Conservation (phyloP, 2,888 invertebrate genomes). For the Eledona agricola region DNA sequence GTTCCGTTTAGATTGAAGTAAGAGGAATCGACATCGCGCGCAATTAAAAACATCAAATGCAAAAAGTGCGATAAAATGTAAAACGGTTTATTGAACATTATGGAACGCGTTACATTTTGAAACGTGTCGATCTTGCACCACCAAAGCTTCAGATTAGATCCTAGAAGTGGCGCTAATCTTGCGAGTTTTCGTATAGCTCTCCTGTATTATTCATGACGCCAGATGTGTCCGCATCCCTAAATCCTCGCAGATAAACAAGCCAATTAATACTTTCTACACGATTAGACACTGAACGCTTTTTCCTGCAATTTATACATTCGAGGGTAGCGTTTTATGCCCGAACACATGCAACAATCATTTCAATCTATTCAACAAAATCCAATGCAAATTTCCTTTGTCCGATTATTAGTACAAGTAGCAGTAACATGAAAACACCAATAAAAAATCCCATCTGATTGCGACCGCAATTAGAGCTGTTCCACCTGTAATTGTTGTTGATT, state of each 20-base stretch:
- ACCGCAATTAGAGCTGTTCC: slow-evolving; percentile 21
- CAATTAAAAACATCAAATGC: no score
- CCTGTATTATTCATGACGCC: slow-evolving; percentile 32
- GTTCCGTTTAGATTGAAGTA: no score
- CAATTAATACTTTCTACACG: slow-evolving; percentile 35
- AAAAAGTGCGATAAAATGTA: no score
- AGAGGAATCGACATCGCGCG: no score
- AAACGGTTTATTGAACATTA: no score
- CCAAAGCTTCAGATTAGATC: no score
- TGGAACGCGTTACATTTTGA: no score
- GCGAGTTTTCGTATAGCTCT: slow-evolving; percentile 16
- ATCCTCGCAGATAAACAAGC: slow-evolving; percentile 28
- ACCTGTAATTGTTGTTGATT: slow-evolving; percentile 35
- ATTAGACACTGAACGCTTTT: slow-evolving; percentile 32
- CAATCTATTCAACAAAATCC: slow-evolving; percentile 17
- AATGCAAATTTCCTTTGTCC: slow-evolving; percentile 26
- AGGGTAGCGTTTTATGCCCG: slow-evolving; percentile 10
- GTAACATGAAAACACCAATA: slow-evolving; percentile 1
- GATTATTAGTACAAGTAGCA: neutral
- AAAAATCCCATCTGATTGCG: slow-evolving; percentile 23
- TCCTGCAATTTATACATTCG: slow-evolving; percentile 25
- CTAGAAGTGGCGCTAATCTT: no score
- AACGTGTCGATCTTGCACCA: no score
- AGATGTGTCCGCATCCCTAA: slow-evolving; percentile 32
- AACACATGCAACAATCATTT: slow-evolving; percentile 27